phyloP scores from a whole-genome alignment of 2,888 invertebrate species.

The Netelia melanura region DNA sequence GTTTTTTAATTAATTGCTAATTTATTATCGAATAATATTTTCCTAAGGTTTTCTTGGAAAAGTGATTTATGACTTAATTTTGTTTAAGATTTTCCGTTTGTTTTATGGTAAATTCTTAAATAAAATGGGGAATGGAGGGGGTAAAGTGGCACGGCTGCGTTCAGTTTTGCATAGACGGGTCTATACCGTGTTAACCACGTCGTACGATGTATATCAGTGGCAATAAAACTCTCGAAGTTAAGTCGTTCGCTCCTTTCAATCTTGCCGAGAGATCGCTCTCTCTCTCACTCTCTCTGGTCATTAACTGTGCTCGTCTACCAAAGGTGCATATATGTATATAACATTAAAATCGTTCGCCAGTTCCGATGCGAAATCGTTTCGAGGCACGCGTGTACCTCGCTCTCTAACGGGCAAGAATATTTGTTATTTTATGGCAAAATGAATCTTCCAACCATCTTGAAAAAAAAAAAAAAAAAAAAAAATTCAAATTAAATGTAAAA shows the following conservation, averaged over 20 bases:
- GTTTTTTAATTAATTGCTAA: no score
- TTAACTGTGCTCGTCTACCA: constrained; percentile 58
- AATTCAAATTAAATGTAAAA: no score
- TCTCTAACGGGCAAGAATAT: constrained; percentile 11
- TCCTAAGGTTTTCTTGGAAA: no score
- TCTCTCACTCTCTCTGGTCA: constrained; percentile 48
- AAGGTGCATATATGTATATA: not conserved
- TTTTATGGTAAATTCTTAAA: not conserved
- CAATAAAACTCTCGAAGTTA: constrained; percentile 69
- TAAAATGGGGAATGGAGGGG: not conserved
- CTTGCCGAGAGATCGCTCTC: constrained; percentile 67
- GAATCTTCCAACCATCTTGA: not conserved
- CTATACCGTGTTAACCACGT: constrained; percentile 51
- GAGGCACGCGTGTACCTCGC: constrained; percentile 56
- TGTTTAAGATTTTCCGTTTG: not conserved
- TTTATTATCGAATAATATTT: no score
- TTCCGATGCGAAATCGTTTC: constrained; percentile 63
- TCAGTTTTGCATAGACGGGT: constrained; percentile 29
- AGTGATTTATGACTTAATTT: not conserved
- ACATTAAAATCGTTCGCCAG: constrained; percentile 67
- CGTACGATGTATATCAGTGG: constrained; percentile 66
- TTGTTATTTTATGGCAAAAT: constrained; percentile 25
- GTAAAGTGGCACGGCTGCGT: not conserved
- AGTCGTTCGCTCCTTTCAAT: constrained; percentile 69
- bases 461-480: not conserved